A percentile compares a stretch with the other conserved stretches of the same genome.
Conservation (phyloP, 2,113 vertebrate genomes). For the Suncus etruscus region DNA sequence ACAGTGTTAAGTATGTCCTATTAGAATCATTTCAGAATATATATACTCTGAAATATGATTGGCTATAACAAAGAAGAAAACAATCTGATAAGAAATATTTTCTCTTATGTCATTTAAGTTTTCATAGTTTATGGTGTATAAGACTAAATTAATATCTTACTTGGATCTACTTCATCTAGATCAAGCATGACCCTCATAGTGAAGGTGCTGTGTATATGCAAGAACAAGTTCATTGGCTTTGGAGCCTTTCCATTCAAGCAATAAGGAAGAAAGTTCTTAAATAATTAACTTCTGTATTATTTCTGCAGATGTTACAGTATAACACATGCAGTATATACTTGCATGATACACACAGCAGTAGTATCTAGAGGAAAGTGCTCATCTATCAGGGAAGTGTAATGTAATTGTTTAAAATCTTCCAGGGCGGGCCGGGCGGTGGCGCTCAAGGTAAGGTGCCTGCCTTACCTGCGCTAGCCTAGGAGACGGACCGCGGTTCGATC, state of each 20-base stretch:
- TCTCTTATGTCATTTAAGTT: not conserved
- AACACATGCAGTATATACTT: not conserved
- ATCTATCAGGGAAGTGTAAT: constrained; percentile 43
- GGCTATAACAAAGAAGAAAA: constrained; percentile 2
- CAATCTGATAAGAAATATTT: not conserved
- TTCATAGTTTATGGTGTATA: not conserved
- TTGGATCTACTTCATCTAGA: not conserved
- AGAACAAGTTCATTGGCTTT: not conserved
- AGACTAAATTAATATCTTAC: not conserved
- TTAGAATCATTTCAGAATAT: constrained; percentile 21
- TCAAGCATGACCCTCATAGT: not conserved
- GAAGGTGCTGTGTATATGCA: not conserved
- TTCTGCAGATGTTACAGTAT: constrained; percentile 55
- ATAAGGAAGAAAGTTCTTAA: not conserved
- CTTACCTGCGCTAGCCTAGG: too few relatives aligned
- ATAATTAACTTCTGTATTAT: constrained; percentile 47
- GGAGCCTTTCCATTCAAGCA: not conserved
- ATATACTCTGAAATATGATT: not conserved
- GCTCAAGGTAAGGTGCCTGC: too few relatives aligned
- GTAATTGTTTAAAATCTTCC: constrained; percentile 74
- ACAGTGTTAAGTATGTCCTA: not conserved
- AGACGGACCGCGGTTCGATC: too few relatives aligned
- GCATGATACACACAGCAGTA: not conserved
- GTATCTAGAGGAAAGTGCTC: constrained; percentile 52
- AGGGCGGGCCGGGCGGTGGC: too few relatives aligned